phyloP scores from a whole-genome alignment of 1,140 invertebrate genomes.

The Parapsyche elsis region DNA sequence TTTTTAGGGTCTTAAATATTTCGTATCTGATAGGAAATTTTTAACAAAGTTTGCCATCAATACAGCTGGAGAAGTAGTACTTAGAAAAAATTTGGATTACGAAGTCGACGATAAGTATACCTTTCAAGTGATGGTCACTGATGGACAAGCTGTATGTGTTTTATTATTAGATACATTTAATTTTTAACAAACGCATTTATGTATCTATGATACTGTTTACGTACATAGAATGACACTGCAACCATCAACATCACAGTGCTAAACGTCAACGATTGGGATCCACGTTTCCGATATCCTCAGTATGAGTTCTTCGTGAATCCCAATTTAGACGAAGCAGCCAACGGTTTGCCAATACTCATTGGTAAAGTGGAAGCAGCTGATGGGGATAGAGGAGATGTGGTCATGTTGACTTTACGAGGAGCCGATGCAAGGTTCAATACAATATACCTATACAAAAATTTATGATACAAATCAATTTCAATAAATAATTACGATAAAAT shows the following conservation, averaged over 20 bases:
- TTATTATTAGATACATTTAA: too few relatives aligned
- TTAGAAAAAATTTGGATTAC: constrained; percentile 83
- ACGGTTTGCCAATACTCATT: constrained; percentile 65
- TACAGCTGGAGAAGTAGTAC: constrained; percentile 81
- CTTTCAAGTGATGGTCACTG: constrained; percentile 86
- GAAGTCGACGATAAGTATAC: constrained; percentile 78
- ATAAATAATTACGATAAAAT: background rate
- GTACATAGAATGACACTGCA: constrained; percentile 79
- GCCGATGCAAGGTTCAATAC: constrained; percentile 72
- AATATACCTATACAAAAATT: background rate
- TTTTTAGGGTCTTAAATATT: constrained; percentile 70
- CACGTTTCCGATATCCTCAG: constrained; percentile 85
- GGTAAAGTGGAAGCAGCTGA: constrained; percentile 82
- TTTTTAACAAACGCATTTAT: constrained; percentile 1
- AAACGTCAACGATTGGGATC: constrained; percentile 94
- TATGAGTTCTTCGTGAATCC: constrained; percentile 83
- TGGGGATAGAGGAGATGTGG: constrained; percentile 80
- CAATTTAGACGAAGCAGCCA: constrained; percentile 60
- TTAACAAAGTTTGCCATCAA: constrained; percentile 79
- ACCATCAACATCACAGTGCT: constrained; percentile 82
- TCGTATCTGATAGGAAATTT: constrained; percentile 73
- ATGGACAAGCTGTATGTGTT: constrained; percentile 77
- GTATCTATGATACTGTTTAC: background rate
- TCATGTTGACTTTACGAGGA: constrained; percentile 77
- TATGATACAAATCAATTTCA: background rate